Percentiles rank a stretch among this genome's conserved stretches.
These are phyloP conservation scores for Apostichopus japonicus DNA, from an alignment of 35 echinoderm and acorn worm species.

Conservation along the genomic window DNA sequence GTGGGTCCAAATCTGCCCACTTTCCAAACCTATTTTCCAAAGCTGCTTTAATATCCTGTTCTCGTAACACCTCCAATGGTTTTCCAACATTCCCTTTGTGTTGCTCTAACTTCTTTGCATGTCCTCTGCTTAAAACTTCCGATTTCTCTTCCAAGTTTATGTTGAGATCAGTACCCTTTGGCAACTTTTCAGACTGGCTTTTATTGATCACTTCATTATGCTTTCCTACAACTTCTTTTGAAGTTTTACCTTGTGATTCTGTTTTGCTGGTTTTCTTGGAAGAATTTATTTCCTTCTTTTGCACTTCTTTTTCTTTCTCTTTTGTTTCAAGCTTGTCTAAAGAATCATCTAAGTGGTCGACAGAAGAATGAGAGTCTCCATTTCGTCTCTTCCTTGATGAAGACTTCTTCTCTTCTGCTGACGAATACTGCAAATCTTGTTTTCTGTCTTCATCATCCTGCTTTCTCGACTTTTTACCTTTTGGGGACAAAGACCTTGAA, in stretches of 20 bases:
- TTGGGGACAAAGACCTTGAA: background rate
- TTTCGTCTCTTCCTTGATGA: background rate
- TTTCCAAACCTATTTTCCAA: constrained; percentile 45
- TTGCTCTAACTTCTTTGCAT: background rate
- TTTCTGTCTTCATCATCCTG: background rate
- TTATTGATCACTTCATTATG: background rate
- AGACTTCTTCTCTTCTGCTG: background rate
- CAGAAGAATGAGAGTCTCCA: background rate
- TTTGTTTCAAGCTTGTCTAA: background rate
- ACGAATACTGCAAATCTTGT: background rate
- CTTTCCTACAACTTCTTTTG: background rate
- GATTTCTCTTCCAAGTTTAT: background rate
- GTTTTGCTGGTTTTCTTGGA: background rate
- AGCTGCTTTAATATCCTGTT: constrained; percentile 27
- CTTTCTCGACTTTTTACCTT: background rate
- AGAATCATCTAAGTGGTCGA: background rate
- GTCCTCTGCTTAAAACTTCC: background rate
- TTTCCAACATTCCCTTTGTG: background rate
- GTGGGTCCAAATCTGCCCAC: constrained; percentile 50
- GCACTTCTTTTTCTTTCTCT: background rate
- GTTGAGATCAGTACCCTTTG: background rate
- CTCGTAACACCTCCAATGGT: constrained; percentile 28
- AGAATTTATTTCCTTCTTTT: background rate
- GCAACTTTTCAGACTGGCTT: background rate
- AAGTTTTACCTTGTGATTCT: background rate